Conservation (phyloP, 2,797 vertebrate genomes). For the Decapterus maruadsi region DNA sequence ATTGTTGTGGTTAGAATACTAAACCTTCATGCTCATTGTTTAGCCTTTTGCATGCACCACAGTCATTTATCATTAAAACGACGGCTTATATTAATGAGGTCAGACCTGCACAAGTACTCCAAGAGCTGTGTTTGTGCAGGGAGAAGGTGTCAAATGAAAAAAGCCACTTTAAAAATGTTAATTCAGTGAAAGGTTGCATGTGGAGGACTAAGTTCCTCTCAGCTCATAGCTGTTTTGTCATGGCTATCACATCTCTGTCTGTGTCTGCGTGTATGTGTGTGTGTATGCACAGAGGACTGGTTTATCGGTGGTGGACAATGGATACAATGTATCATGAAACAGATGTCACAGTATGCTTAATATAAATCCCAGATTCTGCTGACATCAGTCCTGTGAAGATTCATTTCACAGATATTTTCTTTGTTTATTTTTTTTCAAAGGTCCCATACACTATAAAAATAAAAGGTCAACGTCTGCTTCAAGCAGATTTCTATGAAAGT, state of each 20-base stretch:
- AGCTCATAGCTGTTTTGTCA: slow-evolving; percentile 59
- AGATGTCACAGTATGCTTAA: slow-evolving; percentile 44
- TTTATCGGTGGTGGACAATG: slow-evolving; percentile 29
- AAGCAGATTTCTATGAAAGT: no score
- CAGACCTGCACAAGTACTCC: no score
- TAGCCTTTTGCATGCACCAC: neutral
- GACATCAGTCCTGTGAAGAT: slow-evolving; percentile 31
- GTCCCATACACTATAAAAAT: no score
- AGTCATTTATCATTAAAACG: neutral
- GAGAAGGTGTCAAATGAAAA: neutral
- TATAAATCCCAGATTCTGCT: slow-evolving; percentile 47
- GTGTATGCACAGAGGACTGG: slow-evolving; percentile 23
- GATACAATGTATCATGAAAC: slow-evolving; percentile 45
- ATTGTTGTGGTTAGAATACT: neutral
- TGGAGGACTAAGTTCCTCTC: slow-evolving; percentile 28
- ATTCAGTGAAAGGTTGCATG: slow-evolving; percentile 15
- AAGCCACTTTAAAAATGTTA: neutral
- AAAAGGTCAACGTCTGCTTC: no score
- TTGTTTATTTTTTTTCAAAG: neutral
- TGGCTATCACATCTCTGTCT: slow-evolving; percentile 34
- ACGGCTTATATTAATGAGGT: neutral
- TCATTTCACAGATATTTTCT: slow-evolving; percentile 29
- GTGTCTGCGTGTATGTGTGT: no score
- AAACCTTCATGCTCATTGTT: no score
- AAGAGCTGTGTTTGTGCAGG: no score